phyloP scores from a whole-genome alignment of 2,888 invertebrate species.

The Agrilus cyanescens region DNA sequence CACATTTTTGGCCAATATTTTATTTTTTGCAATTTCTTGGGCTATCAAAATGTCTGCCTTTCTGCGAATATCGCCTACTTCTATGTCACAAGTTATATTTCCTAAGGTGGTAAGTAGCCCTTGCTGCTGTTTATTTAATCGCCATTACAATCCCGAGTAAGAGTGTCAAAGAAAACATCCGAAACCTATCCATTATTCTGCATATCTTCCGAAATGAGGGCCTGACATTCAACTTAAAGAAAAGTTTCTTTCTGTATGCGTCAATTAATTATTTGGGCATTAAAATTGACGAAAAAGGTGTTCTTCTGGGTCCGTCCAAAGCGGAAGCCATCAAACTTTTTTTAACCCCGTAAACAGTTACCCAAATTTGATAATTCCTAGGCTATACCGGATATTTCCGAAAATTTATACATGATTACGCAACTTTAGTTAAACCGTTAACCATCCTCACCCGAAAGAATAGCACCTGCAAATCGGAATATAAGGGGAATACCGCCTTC shows the following conservation, averaged over 20 bases:
- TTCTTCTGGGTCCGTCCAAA: conserved; percentile 14
- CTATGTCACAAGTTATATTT: no score
- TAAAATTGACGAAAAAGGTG: conserved; percentile 14
- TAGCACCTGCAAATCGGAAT: no score
- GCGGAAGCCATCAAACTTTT: conserved; percentile 12
- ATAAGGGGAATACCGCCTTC: no score
- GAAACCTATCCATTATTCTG: neutral
- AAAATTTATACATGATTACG: conserved; percentile 13
- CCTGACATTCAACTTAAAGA: neutral
- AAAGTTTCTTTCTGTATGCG: neutral
- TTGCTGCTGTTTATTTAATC: neutral
- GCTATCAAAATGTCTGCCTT: no score
- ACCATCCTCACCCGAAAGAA: conserved; percentile 6
- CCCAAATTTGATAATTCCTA: conserved; percentile 15
- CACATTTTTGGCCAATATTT: no score
- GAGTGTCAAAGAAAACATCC: neutral
- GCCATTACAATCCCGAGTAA: neutral
- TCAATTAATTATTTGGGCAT: conserved; percentile 1
- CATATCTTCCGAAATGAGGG: neutral
- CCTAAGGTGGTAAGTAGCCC: no score
- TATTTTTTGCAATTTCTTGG: no score
- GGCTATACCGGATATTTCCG: conserved; percentile 15
- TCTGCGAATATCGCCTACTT: no score
- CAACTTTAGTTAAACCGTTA: conserved; percentile 11
- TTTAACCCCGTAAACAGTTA: conserved; percentile 9